Base-by-base conservation (phyloP, 2,888 invertebrate genomes). In the Calliscelio sp. region DNA sequence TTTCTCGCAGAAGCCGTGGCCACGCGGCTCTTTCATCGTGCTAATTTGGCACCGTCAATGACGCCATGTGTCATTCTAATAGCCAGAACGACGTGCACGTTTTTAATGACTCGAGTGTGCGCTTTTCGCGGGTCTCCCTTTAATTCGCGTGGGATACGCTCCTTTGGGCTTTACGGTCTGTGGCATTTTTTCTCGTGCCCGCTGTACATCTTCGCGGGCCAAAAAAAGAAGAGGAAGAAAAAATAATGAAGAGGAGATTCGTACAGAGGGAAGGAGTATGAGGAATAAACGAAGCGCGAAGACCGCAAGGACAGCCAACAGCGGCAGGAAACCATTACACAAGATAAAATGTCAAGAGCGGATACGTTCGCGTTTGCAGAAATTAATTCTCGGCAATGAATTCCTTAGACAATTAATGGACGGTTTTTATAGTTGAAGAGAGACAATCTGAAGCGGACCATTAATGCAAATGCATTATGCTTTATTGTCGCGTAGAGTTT, bases 11-110 rank as follows among this genome's bases (percentile, higher is more conserved):
- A 57, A 49, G 10, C 53, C 53, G 44, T 22, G 46, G 28, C 51
- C 57, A 46, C 28, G 61, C 80, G 71, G 87, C 86, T 88, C 90
- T 90, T 89, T 90, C 90, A 89, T 90, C 91, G 89, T 77, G 85
- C 91, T 92, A 92, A 92, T 92, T 92, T 92, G 90, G 92, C 91
- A 90, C 89, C 90, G 91, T 92, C 92, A 91, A 90, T 91, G 90
- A 89, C 87, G 88, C 90, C 90, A 90, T 92, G 91, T 92, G 91
- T 92, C 92, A 92, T 90, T 91, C 91, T 92, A 91, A 92, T 92
- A 88, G 90, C 89, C 88, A 89, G 88, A 90, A 90, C 90, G 88
- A 88, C 88, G 89, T 66, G 79, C 84, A 85, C 86, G 88, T 88
- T 90, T 91, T 91, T 90, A 90, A 91, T 89, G 91, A 89, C 77